A percentile compares a stretch with the other conserved stretches of the same genome.
Conservation (phyloP, 2,888 invertebrate species). For the Hecatera dysodea region DNA sequence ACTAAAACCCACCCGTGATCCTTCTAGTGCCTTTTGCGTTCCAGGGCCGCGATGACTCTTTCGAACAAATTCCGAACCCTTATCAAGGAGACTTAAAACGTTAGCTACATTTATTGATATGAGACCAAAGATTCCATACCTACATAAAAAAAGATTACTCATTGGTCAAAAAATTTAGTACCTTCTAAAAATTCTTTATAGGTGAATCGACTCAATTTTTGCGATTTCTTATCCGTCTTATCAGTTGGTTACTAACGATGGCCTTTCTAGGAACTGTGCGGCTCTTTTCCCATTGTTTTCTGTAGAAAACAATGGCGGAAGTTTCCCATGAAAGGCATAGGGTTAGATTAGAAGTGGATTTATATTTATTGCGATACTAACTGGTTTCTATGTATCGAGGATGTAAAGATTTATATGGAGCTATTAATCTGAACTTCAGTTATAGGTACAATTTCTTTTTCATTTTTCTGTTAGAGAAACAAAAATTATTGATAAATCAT, state of each 20-base stretch:
- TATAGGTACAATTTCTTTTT: too few species aligned
- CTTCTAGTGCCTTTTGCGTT: too few species aligned
- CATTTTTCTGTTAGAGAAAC: neutral
- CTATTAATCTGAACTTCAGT: neutral
- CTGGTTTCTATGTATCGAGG: neutral
- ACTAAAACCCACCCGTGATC: too few species aligned
- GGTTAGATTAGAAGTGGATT: constrained; percentile 29
- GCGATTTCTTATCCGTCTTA: constrained; percentile 38
- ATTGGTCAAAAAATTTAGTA: constrained; percentile 10
- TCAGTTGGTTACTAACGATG: constrained; percentile 51
- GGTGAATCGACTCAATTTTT: constrained; percentile 29
- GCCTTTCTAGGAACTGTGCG: constrained; percentile 48
- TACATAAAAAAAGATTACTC: constrained; percentile 10
- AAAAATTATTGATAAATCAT: neutral
- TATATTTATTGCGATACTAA: constrained; percentile 17
- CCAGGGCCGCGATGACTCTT: too few species aligned
- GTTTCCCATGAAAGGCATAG: constrained; percentile 34
- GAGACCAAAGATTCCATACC: neutral
- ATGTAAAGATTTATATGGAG: constrained; percentile 22
- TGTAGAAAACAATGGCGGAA: constrained; percentile 43
- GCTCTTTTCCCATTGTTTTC: constrained; percentile 49
- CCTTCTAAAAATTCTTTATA: constrained; percentile 37
- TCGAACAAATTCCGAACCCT: too few species aligned
- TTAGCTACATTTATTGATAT: too few species aligned
- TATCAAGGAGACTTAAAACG: too few species aligned